A percentile compares a stretch with the other conserved stretches of the same genome.
Conservation (phyloP, 2,888 invertebrate genomes). For the Galeruca laticollis region DNA sequence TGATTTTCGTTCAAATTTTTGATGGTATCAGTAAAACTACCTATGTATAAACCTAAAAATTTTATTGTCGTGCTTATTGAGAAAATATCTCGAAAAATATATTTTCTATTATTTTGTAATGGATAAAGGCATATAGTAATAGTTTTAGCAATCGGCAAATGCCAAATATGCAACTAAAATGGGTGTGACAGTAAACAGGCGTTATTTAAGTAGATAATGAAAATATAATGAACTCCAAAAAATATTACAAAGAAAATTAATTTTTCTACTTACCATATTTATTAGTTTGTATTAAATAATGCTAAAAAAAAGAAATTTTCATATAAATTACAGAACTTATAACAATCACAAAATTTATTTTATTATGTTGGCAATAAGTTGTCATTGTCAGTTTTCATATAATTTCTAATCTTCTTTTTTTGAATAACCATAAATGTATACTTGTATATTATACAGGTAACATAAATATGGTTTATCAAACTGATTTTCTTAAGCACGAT, state of each 20-base stretch:
- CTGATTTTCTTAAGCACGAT: too few relatives aligned
- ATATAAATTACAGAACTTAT: constrained; percentile 29
- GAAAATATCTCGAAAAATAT: background rate
- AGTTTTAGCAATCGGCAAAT: constrained; percentile 1
- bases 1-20: too few relatives aligned
- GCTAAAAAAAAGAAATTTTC: constrained; percentile 29
- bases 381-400: constrained; percentile 19
- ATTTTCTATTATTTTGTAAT: background rate
- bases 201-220: constrained; percentile 14
- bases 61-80: background rate
- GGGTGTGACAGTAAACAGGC: constrained; percentile 36
- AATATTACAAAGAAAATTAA: background rate
- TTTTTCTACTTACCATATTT: constrained; percentile 29
- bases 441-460: background rate
- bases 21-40: too few relatives aligned
- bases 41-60: background rate
- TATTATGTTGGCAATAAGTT: constrained; percentile 30
- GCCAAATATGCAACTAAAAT: constrained; percentile 32
- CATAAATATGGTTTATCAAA: background rate
- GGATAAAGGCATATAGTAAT: background rate
- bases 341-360: constrained; percentile 24
- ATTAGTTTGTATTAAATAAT: constrained; percentile 19
- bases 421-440: background rate
- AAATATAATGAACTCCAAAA: constrained; percentile 3
- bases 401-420: background rate